Evolutionary conservation across 2,888 invertebrate genomes (phyloP).

Genomic region (Trissolcus japonicus): DNA sequence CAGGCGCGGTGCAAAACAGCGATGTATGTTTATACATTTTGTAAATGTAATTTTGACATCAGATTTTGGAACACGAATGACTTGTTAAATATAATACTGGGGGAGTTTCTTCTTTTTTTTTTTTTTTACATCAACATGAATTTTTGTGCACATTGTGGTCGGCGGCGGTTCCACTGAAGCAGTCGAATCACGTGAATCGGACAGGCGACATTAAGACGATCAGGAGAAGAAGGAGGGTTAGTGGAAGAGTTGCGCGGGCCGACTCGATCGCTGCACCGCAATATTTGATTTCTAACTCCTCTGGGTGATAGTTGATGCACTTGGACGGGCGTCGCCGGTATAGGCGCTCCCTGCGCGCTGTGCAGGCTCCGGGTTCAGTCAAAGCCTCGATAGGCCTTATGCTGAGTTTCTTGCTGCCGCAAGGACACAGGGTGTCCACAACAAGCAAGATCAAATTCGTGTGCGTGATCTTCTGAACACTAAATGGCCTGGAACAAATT

Average conservation of each 20-base stretch:
- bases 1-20: constrained; percentile 35
- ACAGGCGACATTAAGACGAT: constrained; percentile 54
- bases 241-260: constrained; percentile 21
- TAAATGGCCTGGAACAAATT: constrained; percentile 87
- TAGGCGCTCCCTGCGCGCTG: constrained; percentile 79
- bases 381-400: constrained; percentile 81
- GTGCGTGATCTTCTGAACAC: constrained; percentile 93
- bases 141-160: constrained; percentile 26
- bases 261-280: constrained; percentile 66
- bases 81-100: background rate
- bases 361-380: constrained; percentile 72
- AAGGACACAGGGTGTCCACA: constrained; percentile 91
- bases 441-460: constrained; percentile 92
- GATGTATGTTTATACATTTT: background rate
- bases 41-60: constrained; percentile 13
- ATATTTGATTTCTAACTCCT: constrained; percentile 79
- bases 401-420: constrained; percentile 90
- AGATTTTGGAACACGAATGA: constrained; percentile 10
- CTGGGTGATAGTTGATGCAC: constrained; percentile 93
- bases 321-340: constrained; percentile 86
- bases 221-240: constrained; percentile 48
- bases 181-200: constrained; percentile 63
- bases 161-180: constrained; percentile 29
- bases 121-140: constrained; percentile 11
- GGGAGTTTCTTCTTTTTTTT: too few relatives aligned